These are phyloP conservation scores for Ammodytes marinus DNA, from an alignment of 2,113 vertebrate genomes.

Conservation along the genomic window DNA sequence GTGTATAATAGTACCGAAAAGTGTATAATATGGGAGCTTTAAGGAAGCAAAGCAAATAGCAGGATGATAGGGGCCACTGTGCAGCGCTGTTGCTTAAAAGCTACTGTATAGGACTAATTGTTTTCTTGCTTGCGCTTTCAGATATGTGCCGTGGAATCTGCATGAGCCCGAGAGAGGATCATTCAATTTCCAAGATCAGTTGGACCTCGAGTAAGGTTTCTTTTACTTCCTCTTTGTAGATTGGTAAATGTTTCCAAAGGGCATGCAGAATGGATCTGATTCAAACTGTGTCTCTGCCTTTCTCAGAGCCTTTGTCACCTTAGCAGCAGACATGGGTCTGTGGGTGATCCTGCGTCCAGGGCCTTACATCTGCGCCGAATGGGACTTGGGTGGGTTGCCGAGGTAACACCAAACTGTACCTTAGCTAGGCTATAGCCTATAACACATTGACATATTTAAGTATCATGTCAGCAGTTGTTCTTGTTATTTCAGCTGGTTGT, in stretches of 20 bases:
- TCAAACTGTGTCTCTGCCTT: conserved; percentile 18
- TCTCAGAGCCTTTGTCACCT: conserved; percentile 86
- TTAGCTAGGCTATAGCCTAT: too few species aligned
- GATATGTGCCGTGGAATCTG: conserved; percentile 95
- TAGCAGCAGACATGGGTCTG: conserved; percentile 88
- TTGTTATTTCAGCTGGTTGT: conserved; percentile 87
- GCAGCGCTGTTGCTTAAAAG: neutral
- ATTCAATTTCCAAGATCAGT: conserved; percentile 89
- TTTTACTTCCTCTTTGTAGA: neutral
- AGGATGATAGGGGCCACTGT: neutral
- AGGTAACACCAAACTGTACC: conserved; percentile 81
- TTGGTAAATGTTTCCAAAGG: neutral
- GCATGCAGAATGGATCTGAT: neutral
- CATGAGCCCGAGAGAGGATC: conserved; percentile 89
- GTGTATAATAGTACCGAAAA: too few species aligned
- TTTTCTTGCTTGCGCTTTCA: conserved; percentile 60
- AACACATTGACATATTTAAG: neutral
- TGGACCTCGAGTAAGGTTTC: conserved; percentile 88
- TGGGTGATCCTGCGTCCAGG: conserved; percentile 95
- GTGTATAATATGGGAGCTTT: too few species aligned
- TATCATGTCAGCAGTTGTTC: neutral
- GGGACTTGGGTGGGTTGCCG: conserved; percentile 92
- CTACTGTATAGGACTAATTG: neutral
- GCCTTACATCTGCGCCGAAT: conserved; percentile 93
- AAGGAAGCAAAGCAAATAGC: neutral